Conservation (phyloP, 1,140 invertebrate genomes). For the Choristoneura fumiferana region DNA sequence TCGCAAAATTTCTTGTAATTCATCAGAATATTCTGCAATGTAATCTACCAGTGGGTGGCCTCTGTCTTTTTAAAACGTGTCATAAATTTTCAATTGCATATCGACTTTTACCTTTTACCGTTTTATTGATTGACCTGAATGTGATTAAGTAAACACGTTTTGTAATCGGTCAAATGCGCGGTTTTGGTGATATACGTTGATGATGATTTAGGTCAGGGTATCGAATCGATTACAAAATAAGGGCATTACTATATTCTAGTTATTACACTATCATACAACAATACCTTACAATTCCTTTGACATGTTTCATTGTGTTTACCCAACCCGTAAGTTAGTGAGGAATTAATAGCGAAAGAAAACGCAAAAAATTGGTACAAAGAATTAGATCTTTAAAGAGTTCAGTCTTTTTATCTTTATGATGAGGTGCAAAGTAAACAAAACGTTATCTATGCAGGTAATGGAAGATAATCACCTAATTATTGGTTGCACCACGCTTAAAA, state of each 20-base stretch:
- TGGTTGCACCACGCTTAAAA: conserved; percentile 1
- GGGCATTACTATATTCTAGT: too few relatives aligned
- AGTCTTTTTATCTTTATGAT: not conserved
- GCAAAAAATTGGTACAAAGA: too few relatives aligned
- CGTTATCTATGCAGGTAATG: conserved; percentile 4
- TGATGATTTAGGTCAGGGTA: not conserved
- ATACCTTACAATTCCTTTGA: too few relatives aligned
- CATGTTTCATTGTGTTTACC: too few relatives aligned
- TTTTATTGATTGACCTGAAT: not conserved
- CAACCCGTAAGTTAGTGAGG: too few relatives aligned
- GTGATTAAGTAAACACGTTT: not conserved
- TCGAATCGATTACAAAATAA: conserved; percentile 5
- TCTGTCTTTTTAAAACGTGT: conserved; percentile 30
- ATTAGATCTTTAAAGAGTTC: too few relatives aligned
- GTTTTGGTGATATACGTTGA: not conserved
- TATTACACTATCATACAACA: too few relatives aligned
- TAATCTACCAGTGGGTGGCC: conserved; percentile 52
- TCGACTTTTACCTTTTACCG: conserved; percentile 3
- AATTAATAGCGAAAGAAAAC: too few relatives aligned
- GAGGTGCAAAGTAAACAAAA: conserved; percentile 8
- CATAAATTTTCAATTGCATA: conserved; percentile 24
- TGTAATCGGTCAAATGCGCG: not conserved
- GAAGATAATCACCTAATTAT: conserved; percentile 14
- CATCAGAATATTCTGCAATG: conserved; percentile 48
- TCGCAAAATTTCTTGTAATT: conserved; percentile 63